phyloP scores from a whole-genome alignment of 2,888 invertebrate genomes.

The Acheta domesticus region DNA sequence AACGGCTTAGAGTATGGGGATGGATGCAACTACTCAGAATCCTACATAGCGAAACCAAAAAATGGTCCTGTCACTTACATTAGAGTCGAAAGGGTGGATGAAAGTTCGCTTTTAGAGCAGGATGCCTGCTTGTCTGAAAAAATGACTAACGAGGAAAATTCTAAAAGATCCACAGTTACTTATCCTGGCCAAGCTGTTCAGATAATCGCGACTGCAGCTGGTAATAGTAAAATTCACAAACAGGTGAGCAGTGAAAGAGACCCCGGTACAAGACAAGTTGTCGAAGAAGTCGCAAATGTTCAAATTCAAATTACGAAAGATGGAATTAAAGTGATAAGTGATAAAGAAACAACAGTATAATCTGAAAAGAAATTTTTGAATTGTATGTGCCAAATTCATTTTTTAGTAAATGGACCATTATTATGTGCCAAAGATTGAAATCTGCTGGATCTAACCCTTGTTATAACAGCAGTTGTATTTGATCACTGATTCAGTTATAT shows the following conservation, averaged over 20 bases:
- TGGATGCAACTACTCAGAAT: background rate
- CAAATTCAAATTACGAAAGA: conserved; percentile 72
- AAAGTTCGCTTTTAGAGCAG: conserved; percentile 43
- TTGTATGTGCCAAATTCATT: background rate
- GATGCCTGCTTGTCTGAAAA: conserved; percentile 25
- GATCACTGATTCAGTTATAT: background rate
- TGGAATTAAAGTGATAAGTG: conserved; percentile 74
- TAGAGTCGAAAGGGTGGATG: conserved; percentile 45
- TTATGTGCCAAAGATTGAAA: background rate
- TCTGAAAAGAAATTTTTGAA: background rate
- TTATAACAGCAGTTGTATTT: background rate
- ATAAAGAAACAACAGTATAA: conserved; percentile 69
- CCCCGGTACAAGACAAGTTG: conserved; percentile 37
- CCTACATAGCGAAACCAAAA: conserved; percentile 12
- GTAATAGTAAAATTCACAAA: conserved; percentile 31
- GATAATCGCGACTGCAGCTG: conserved; percentile 35
- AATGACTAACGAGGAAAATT: conserved; percentile 36
- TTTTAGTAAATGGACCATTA: background rate
- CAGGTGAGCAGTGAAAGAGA: conserved; percentile 35
- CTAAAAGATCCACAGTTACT: conserved; percentile 34
- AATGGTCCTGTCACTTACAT: conserved; percentile 34
- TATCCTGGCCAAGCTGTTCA: conserved; percentile 39
- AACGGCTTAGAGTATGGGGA: conserved; percentile 12
- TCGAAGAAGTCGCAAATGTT: conserved; percentile 56
- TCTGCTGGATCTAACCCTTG: background rate